phyloP scores from a whole-genome alignment of 2,797 vertebrate genomes.

The Heliangelus exortis region DNA sequence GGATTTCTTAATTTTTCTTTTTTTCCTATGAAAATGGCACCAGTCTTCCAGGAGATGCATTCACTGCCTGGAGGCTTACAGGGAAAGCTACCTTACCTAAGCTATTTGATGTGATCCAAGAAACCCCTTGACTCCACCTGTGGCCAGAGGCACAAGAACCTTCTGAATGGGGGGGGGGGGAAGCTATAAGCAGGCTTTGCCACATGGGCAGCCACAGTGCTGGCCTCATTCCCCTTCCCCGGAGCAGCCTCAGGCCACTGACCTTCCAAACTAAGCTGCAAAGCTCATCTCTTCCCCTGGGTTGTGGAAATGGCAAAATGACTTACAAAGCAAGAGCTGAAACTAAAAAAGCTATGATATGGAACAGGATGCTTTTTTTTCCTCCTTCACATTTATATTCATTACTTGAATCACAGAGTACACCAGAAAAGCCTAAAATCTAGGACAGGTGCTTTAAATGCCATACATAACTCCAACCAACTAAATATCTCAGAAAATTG shows the following conservation, averaged over 20 bases:
- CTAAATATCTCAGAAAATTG: not conserved
- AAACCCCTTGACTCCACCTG: not conserved
- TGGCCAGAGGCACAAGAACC: not conserved
- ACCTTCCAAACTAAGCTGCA: not conserved
- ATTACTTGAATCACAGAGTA: not conserved
- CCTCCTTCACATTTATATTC: not conserved
- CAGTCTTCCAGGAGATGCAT: not conserved
- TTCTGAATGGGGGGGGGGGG: not conserved
- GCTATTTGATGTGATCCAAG: not conserved
- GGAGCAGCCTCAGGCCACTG: not conserved
- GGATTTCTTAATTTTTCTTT: too few species aligned
- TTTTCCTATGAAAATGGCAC: not conserved
- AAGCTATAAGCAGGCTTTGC: not conserved
- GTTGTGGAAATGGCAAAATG: not conserved
- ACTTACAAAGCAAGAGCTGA: not conserved
- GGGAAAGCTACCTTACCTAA: not conserved
- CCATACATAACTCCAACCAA: not conserved
- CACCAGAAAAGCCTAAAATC: not conserved
- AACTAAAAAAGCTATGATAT: not conserved
- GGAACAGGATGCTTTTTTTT: not conserved
- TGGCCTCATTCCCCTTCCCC: not conserved
- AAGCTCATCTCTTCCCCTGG: not conserved
- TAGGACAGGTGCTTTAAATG: slow-evolving; percentile 13
- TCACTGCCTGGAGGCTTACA: not conserved
- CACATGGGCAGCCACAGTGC: not conserved